phyloP scores from a whole-genome alignment of 2,113 vertebrate species.

The Agapornis roseicollis region DNA sequence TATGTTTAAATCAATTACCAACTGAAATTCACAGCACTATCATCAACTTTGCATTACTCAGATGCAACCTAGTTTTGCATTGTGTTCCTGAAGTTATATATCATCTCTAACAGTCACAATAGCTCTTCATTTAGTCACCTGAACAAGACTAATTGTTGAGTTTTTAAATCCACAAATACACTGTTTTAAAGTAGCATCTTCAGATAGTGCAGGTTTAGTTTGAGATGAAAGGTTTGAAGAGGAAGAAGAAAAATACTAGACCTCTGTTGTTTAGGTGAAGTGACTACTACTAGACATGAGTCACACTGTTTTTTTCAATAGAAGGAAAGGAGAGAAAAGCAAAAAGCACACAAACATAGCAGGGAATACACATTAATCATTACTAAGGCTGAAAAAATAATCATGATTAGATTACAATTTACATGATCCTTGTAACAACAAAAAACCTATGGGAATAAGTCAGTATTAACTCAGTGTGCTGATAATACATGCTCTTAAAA shows the following conservation, averaged over 20 bases:
- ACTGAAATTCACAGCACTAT: conserved; percentile 48
- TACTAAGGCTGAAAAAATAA: conserved; percentile 26
- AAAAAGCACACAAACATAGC: not conserved
- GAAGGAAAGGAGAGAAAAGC: not conserved
- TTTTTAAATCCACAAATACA: not conserved
- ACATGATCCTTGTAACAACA: conserved; percentile 3
- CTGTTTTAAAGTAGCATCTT: not conserved
- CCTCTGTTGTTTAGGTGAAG: conserved; percentile 20
- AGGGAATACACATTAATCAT: not conserved
- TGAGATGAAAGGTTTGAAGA: not conserved
- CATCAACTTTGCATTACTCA: conserved; percentile 25
- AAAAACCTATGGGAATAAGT: not conserved
- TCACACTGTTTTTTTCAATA: not conserved
- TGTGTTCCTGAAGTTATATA: conserved; percentile 67
- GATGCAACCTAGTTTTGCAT: conserved; percentile 74
- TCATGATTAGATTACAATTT: not conserved
- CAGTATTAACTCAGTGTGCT: not conserved
- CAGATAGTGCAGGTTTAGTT: not conserved
- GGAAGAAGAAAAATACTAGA: conserved; percentile 1
- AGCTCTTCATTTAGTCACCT: not conserved
- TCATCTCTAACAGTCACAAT: not conserved
- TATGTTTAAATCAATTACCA: conserved; percentile 22
- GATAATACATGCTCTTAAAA: not conserved
- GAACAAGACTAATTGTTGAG: not conserved
- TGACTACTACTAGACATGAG: not conserved